Conservation (phyloP, 2,113 vertebrate genomes). For the Mirounga angustirostris region DNA sequence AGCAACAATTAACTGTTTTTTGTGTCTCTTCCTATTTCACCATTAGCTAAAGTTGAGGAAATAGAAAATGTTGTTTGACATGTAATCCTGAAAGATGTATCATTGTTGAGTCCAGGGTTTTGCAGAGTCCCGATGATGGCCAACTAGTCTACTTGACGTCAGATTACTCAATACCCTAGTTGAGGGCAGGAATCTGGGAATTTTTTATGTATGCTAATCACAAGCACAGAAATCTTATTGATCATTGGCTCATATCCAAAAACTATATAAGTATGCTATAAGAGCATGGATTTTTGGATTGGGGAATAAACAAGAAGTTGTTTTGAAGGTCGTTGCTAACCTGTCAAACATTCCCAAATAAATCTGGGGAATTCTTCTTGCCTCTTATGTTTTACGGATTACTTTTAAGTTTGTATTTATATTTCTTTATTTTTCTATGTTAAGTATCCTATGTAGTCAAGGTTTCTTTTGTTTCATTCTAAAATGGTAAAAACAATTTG, state of each 20-base stretch:
- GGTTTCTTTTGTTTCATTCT: constrained; percentile 54
- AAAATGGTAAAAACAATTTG: constrained; percentile 50
- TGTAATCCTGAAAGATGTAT: constrained; percentile 28
- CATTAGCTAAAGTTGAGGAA: constrained; percentile 48
- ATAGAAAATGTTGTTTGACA: not conserved
- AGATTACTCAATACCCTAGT: not conserved
- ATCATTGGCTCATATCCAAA: not conserved
- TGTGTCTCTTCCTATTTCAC: constrained; percentile 31
- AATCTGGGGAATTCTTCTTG: not conserved
- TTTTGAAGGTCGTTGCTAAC: not conserved
- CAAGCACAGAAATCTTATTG: constrained; percentile 24
- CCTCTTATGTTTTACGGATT: not conserved
- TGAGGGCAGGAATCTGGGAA: not conserved
- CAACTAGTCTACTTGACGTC: not conserved
- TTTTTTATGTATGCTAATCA: not conserved
- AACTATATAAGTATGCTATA: not conserved
- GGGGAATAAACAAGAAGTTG: not conserved
- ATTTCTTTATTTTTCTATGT: constrained; percentile 27
- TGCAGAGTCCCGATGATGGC: not conserved
- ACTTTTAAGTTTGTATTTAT: constrained; percentile 48
- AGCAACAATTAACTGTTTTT: constrained; percentile 13
- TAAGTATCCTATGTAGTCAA: not conserved
- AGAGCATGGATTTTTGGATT: not conserved
- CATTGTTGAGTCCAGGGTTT: not conserved
- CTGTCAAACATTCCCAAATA: not conserved